Evolutionary conservation across 2,888 invertebrate species (phyloP).

Genomic region (Nephrocerus scutellatus): DNA sequence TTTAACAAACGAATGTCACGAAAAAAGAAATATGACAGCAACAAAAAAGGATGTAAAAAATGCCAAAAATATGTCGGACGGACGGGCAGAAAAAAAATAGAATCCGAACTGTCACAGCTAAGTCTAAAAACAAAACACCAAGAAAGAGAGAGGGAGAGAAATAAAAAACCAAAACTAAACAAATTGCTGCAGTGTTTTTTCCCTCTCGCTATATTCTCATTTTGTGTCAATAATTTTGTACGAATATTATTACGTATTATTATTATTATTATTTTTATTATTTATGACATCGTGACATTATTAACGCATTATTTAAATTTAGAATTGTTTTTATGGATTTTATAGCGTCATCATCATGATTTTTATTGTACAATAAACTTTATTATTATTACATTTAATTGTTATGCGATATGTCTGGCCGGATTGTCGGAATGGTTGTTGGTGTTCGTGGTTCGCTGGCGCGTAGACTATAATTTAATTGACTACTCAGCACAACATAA

Average conservation of each 20-base stretch:
- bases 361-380: constrained; percentile 42
- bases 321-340: constrained; percentile 45
- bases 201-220: too few species aligned
- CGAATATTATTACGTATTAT: too few species aligned
- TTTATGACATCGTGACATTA: constrained; percentile 24
- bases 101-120: too few species aligned
- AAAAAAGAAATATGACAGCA: too few species aligned
- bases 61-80: too few species aligned
- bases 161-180: constrained; percentile 4
- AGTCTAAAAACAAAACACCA: neutral
- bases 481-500: too few species aligned
- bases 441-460: constrained; percentile 1
- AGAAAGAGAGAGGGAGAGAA: constrained; percentile 8
- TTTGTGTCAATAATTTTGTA: too few species aligned
- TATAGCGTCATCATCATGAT: constrained; percentile 41
- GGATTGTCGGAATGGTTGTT: constrained; percentile 12
- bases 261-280: constrained; percentile 15
- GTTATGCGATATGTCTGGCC: constrained; percentile 22
- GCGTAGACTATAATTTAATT: too few species aligned
- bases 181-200: constrained; percentile 1
- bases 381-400: constrained; percentile 35
- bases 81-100: too few species aligned
- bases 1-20: too few species aligned
- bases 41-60: too few species aligned
- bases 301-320: constrained; percentile 37